Conservation (phyloP, 1,140 invertebrate species). For the Popillia japonica region DNA sequence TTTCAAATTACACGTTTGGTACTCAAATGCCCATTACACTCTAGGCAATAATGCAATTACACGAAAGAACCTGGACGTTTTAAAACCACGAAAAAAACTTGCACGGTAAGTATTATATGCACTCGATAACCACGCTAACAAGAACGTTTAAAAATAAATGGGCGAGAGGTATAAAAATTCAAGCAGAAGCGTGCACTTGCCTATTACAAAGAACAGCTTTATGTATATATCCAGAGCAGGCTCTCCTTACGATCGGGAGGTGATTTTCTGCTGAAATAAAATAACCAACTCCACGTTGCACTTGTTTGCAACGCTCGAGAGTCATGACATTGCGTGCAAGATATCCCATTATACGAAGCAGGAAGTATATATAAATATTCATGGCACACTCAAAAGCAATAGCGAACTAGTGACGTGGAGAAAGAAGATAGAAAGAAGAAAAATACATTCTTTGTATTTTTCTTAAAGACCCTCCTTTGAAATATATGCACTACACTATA, state of each 20-base stretch:
- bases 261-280: not conserved
- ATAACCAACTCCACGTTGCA: not conserved
- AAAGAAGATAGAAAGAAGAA: not conserved
- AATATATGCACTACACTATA: not conserved
- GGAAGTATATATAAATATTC: conserved; percentile 12
- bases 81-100: not conserved
- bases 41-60: not conserved
- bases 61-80: not conserved
- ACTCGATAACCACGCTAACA: not conserved
- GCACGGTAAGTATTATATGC: not conserved
- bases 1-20: not conserved
- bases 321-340: conserved; percentile 2
- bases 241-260: not conserved
- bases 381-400: not conserved
- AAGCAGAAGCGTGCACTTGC: not conserved
- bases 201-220: not conserved
- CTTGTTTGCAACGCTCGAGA: not conserved
- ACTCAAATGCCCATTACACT: not conserved
- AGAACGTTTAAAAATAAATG: not conserved
- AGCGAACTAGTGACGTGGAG: not conserved
- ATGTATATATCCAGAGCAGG: not conserved
- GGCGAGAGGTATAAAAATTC: not conserved
- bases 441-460: not conserved
- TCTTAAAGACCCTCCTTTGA: not conserved
- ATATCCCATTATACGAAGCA: not conserved